These are phyloP conservation scores for Sarcophaga caerulescens DNA, from an alignment of 2,888 invertebrate genomes.

Conservation along the genomic window DNA sequence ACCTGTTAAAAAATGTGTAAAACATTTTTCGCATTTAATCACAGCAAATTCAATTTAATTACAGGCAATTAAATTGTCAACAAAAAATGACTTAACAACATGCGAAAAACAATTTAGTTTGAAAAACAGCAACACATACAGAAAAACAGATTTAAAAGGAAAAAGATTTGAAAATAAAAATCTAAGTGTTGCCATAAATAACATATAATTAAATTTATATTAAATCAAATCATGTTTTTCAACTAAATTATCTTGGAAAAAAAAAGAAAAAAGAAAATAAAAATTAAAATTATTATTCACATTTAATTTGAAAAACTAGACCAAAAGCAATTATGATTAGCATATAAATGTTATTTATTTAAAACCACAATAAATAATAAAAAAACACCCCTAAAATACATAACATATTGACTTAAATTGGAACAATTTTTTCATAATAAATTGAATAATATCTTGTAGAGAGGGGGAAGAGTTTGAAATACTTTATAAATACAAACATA, in stretches of 20 bases:
- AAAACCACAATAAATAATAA: neutral
- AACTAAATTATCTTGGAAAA: constrained; percentile 1
- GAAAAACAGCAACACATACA: no score
- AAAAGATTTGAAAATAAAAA: no score
- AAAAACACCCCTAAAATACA: no score
- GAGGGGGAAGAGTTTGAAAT: no score
- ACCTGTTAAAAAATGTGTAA: constrained; percentile 54
- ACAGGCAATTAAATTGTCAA: constrained; percentile 65
- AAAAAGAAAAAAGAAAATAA: neutral
- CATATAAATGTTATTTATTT: constrained; percentile 47
- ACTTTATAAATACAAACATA: no score
- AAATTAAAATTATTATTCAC: neutral
- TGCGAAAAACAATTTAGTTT: constrained; percentile 57
- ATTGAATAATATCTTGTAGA: no score
- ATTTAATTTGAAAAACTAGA: constrained; percentile 41
- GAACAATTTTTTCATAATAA: no score
- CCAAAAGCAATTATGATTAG: constrained; percentile 59
- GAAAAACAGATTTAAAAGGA: no score
- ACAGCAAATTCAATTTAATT: constrained; percentile 63
- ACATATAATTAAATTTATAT: constrained; percentile 60
- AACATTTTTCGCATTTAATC: constrained; percentile 60
- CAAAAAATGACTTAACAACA: constrained; percentile 50
- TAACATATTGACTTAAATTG: no score
- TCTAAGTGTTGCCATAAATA: constrained; percentile 64
- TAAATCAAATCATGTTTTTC: constrained; percentile 47